Evolutionary conservation across 1,140 invertebrate genomes (phyloP), one percentile per base, ranked within the genome.

Genomic region (Yoshiicerus persimilis): DNA sequence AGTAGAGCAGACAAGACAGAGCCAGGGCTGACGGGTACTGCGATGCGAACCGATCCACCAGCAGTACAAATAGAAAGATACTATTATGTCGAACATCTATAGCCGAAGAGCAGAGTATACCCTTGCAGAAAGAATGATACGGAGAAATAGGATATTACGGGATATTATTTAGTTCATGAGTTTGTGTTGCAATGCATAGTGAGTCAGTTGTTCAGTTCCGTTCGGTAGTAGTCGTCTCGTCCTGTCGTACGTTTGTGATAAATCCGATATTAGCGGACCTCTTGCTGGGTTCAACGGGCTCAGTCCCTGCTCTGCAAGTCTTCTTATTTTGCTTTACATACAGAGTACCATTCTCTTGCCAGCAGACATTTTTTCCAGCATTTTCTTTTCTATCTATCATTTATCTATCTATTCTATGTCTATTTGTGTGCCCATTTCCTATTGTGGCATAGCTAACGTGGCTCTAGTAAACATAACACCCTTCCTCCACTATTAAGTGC

Each of bases 181-280:
- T 70, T 70, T 70, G 66, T 30, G 27, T 70, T 70, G 66, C 66
- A 70, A 30, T 70, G 66, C 66, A 70, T 70, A 70, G 66, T 30
- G 10, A 70, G 25, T 70, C 5, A 56, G 47, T n/a, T 20, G 47
- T 56, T 56, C 66, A 70, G 66, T 70, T 70, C 66, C 66, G 66
- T 70, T 70, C 66, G 30, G 66, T 70, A 70, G 66, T 56, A 56
- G 47, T 56, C 47, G 47, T 56, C 47, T 70, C 66, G 66, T 70
- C 66, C 66, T 70, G 66, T 30, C 66, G 77, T 38, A 39, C 34
- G 30, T 83, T 83, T 83, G 32, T 86, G 62, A 86, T 86, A 86
- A 86, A 86, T 86, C 85, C 85, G 85, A 86, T 86, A 86, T 86
- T 86, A 70, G 85, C 62, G 85, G 85, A 86, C 85, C 85, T 30